Base-by-base conservation (phyloP, 2,113 vertebrate species). In the Isichthys henryi region DNA sequence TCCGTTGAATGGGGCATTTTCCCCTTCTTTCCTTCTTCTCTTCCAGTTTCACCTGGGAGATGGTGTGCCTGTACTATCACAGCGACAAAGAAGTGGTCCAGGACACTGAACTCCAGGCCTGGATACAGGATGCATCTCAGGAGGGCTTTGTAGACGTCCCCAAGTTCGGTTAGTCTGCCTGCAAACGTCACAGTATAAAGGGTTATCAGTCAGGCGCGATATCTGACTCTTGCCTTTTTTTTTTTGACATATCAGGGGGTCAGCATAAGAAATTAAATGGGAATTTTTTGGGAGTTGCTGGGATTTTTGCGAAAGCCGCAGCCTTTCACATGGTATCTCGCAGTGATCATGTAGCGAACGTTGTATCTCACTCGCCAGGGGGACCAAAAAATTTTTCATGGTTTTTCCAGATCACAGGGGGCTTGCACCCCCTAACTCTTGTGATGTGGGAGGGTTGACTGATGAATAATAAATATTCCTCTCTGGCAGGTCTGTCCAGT, bases 71-170 rank as follows among this genome's bases (percentile, higher is more conserved):
- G 89, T 96, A 92, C 89, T 95, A 95, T 80, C 49, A 31, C 1
- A 92, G 93, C 0, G 93, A 96, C 66, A 31, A 8, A 0, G 92
- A 94, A 0, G 91, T 95, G 11, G 62, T 90, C 7, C n/a, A 92
- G 52, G 95, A 95, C 87, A 39, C 10, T 0, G 95, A 97, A 91
- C 93, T 96, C n/a, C 95, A 96, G 89, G 93, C 93, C 4, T 96
- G 95, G 95, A 92, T 95, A 89, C 84, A n/a, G 74, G 94, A 95
- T 8, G 83, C 94, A 11, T 21, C 92, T 23, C 39, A 90, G n/a
- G 93, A 96, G 39, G 95, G 94, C 53, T 96, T 96, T 88, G 88
- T 87, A 0, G 93, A 95, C 3, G 83, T 94, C 19, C 94, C 95
- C 15, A 43, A 84, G 9, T 96, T 96, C 90, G 95, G 95, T 95